Evolutionary conservation across 2,888 invertebrate genomes (phyloP), one percentile per base, ranked within the genome.

Genomic region (Venustoraphidia nigricollis): DNA sequence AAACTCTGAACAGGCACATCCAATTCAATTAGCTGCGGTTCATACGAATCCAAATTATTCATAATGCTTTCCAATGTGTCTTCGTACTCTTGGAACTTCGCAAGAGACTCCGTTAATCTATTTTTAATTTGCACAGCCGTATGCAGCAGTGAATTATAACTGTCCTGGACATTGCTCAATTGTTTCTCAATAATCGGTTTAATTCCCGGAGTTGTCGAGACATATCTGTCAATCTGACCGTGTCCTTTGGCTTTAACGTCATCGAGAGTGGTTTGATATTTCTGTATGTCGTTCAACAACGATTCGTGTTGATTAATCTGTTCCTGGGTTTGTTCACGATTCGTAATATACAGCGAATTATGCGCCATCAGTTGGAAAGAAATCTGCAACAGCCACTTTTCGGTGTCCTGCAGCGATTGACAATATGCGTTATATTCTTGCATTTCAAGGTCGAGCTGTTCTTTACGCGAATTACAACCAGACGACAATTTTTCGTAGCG

Each of bases 341-440:
- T 92, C 6, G 87, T 84, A 51, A 94, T 93, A 61, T 92, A 92
- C 14, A 94, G 70, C 0, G 93, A 91, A 64, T 95, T 95, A 62
- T 94, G 93, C 0, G 92, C 89, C 93, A 95, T 94, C 1, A 95
- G 72, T 61, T 91, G 89, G 78, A 94, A 93, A 2, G 93, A 93
- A 46, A 91, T 87, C 67, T 94, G 93, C 27, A 95, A 66, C 43
- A 95, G 69, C 95, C 95, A 96, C 63, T 94, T 94, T 64, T 95
- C 95, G 0, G 87, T 88, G 57, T 94, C 93, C 69, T 95, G 95
- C 27, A 95, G 69, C 10, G 84, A 83, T 59, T 86, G 85, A 57
- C 93, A 89, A 61, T 94, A 96, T 10, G 80, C 75, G 58, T 84
- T 87, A 63, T 91, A 92, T 48, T 88, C 83, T 53, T 81, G 77